A percentile compares a stretch with the other conserved stretches of the same genome.
Conservation (phyloP, 2,797 vertebrate species). For the Etheostoma nigrum region DNA sequence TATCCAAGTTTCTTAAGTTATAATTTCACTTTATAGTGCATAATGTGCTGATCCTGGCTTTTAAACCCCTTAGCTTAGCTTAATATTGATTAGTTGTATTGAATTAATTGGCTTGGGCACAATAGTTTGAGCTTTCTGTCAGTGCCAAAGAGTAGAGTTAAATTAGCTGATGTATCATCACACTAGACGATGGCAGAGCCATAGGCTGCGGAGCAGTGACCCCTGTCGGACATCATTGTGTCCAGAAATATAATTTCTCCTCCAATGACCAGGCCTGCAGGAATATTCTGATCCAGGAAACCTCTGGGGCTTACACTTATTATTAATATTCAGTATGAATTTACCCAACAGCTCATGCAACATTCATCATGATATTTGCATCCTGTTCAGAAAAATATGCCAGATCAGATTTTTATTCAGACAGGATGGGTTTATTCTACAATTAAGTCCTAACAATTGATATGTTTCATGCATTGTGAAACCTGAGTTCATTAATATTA, state of each 20-base stretch:
- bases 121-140: conserved; percentile 44
- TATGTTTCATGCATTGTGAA: conserved; percentile 69
- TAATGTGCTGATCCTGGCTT: conserved; percentile 64
- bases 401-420: conserved; percentile 72
- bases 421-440: conserved; percentile 60
- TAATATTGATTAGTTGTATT: conserved; percentile 71
- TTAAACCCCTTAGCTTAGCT: conserved; percentile 54
- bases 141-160: conserved; percentile 59
- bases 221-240: conserved; percentile 44
- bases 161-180: conserved; percentile 73
- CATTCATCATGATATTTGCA: conserved; percentile 55
- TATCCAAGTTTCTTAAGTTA: conserved; percentile 45
- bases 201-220: conserved; percentile 53
- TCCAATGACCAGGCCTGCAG: conserved; percentile 38
- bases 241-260: conserved; percentile 56
- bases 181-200: conserved; percentile 52
- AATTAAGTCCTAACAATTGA: conserved; percentile 66
- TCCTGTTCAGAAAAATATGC: conserved; percentile 61
- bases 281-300: conserved; percentile 60
- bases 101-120: conserved; percentile 68
- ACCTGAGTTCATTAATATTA: conserved; percentile 79
- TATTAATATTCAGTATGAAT: conserved; percentile 64
- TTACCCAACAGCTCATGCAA: conserved; percentile 57
- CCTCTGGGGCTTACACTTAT: conserved; percentile 54
- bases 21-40: conserved; percentile 50